These are phyloP conservation scores for Melieria omissa DNA, from an alignment of 2,888 invertebrate species.

Conservation along the genomic window DNA sequence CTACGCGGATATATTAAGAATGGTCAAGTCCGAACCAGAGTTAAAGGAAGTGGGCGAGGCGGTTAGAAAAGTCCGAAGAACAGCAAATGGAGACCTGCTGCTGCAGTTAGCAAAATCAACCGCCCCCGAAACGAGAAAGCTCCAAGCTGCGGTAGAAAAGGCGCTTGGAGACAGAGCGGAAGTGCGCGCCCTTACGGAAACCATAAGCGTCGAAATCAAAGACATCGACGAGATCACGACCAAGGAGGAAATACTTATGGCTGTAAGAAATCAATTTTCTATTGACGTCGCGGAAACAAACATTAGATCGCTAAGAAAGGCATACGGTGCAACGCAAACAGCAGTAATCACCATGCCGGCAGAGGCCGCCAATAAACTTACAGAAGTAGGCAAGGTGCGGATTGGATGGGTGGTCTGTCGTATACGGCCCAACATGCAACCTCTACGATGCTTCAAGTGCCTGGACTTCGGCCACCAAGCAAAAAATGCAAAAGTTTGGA, in stretches of 20 bases:
- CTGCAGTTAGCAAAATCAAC: neutral
- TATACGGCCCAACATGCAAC: neutral
- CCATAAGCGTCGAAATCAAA: neutral
- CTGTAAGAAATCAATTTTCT: neutral
- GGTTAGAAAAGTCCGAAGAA: slow-evolving; percentile 68
- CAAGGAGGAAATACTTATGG: neutral
- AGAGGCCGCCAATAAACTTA: neutral
- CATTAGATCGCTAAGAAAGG: slow-evolving; percentile 1
- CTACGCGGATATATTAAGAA: slow-evolving; percentile 10
- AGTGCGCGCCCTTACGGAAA: neutral
- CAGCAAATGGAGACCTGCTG: neutral
- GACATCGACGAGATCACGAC: neutral
- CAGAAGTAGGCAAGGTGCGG: neutral
- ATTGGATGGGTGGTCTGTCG: slow-evolving; percentile 7
- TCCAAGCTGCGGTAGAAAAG: neutral
- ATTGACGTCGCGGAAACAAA: neutral
- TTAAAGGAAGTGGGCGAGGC: slow-evolving; percentile 2
- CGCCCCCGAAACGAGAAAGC: neutral
- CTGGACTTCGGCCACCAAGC: slow-evolving; percentile 17
- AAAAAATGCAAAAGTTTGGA: neutral
- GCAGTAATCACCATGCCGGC: neutral
- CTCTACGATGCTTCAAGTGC: slow-evolving; percentile 24
- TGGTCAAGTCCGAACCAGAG: slow-evolving; percentile 6
- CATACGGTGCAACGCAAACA: slow-evolving; percentile 8
- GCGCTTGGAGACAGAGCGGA: neutral